Evolutionary conservation across 2,888 invertebrate genomes (phyloP).

Genomic region (Keiferia lycopersicella): DNA sequence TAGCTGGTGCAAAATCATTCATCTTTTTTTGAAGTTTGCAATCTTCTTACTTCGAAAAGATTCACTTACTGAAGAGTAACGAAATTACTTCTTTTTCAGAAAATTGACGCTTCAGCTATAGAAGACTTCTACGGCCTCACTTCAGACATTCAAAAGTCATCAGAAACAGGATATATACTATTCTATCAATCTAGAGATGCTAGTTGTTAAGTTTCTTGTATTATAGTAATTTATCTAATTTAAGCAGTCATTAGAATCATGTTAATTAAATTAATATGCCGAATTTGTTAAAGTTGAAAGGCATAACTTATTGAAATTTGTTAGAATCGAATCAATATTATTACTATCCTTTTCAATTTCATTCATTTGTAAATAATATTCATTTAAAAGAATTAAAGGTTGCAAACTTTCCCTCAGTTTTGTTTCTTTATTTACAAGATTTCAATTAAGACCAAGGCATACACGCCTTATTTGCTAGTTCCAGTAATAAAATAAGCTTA

Average conservation of each 20-base stretch:
- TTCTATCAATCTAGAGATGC: constrained; percentile 97
- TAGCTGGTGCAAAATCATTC: too few species aligned
- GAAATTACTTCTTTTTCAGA: constrained; percentile 82
- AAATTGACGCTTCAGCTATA: constrained; percentile 99
- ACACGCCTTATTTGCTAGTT: too few species aligned
- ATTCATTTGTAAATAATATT: constrained; percentile 73
- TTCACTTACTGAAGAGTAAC: too few species aligned
- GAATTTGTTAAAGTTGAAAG: constrained; percentile 76
- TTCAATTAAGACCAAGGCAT: background rate
- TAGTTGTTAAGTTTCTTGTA: constrained; percentile 80
- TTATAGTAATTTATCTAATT: constrained; percentile 72
- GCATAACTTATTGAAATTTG: constrained; percentile 72
- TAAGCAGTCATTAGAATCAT: constrained; percentile 64
- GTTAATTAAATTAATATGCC: constrained; percentile 63
- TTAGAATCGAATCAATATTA: constrained; percentile 62
- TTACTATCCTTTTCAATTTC: constrained; percentile 54
- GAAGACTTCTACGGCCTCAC: constrained; percentile 99
- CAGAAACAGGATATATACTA: constrained; percentile 99
- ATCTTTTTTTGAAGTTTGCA: too few species aligned
- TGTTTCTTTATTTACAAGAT: constrained; percentile 26
- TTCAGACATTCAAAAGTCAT: constrained; percentile 98
- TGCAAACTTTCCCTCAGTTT: constrained; percentile 43
- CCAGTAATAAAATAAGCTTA: too few species aligned
- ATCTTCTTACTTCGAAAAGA: too few species aligned
- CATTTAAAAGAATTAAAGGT: constrained; percentile 66